phyloP scores from a whole-genome alignment of 2,797 vertebrate genomes.

The Rhinoraja longicauda region DNA sequence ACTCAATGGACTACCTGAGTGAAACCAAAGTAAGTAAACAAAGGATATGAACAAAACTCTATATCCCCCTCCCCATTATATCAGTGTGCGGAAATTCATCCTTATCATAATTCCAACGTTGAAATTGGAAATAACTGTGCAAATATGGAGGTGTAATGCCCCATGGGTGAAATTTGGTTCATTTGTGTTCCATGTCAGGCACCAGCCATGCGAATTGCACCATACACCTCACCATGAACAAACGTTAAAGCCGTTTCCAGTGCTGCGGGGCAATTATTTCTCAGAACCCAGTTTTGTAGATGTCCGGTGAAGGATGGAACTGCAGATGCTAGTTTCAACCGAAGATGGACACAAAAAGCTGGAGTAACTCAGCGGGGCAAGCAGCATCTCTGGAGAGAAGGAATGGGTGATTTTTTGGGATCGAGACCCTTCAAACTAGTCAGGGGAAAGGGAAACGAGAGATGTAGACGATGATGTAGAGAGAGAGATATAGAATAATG shows the following conservation, averaged over 20 bases:
- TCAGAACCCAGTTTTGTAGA: background rate
- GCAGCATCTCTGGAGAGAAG: too few species aligned
- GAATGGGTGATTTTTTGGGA: too few species aligned
- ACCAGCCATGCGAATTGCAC: background rate
- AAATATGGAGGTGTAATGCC: background rate
- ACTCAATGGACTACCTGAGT: conserved; percentile 80
- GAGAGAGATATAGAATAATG: too few species aligned
- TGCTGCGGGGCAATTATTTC: background rate
- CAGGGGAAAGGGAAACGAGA: too few species aligned
- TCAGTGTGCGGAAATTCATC: background rate
- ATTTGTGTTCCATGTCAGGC: background rate
- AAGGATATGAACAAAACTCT: background rate
- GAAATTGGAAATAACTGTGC: background rate
- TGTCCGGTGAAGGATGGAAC: background rate
- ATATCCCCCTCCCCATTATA: background rate
- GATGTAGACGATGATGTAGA: too few species aligned
- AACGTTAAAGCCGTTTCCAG: background rate
- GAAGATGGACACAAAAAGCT: too few species aligned
- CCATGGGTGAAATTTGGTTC: background rate
- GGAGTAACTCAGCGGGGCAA: too few species aligned
- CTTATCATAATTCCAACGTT: background rate
- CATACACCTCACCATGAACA: background rate
- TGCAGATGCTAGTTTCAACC: too few species aligned
- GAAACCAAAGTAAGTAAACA: conserved; percentile 81
- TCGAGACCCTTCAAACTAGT: too few species aligned